Conservation (phyloP, 2,888 invertebrate genomes). For the Sceliomorpha sp. region DNA sequence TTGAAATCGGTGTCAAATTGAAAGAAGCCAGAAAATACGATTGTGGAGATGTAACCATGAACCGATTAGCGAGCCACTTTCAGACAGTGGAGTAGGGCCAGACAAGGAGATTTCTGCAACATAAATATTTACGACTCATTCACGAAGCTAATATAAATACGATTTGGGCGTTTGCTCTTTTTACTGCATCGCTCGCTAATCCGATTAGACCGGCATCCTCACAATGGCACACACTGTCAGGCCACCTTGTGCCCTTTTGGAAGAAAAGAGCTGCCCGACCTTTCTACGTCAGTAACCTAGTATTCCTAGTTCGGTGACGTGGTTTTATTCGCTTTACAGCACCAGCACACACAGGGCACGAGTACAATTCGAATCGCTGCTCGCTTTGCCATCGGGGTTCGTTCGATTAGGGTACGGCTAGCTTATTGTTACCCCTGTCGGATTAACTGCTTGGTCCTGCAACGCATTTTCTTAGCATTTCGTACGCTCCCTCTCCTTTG, state of each 20-base stretch:
- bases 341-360: conserved; percentile 66
- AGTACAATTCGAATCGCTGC: conserved; percentile 70
- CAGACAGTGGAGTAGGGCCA: conserved; percentile 41
- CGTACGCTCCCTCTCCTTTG: conserved; percentile 39
- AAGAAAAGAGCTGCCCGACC: conserved; percentile 44
- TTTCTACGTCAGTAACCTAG: conserved; percentile 19
- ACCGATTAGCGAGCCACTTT: conserved; percentile 76
- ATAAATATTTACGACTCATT: conserved; percentile 81
- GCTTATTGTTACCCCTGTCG: conserved; percentile 71
- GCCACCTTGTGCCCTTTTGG: conserved; percentile 48
- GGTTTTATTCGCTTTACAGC: conserved; percentile 78
- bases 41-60: conserved; percentile 73
- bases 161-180: conserved; percentile 81
- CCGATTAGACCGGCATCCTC: conserved; percentile 71
- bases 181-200: conserved; percentile 76
- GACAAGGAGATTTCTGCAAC: conserved; percentile 63
- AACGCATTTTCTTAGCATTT: conserved; percentile 53
- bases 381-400: conserved; percentile 60
- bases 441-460: conserved; percentile 64
- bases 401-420: conserved; percentile 59
- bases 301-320: conserved; percentile 75
- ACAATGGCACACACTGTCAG: conserved; percentile 45
- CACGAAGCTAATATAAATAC: conserved; percentile 80
- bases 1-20: conserved; percentile 41
- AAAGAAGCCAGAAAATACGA: conserved; percentile 60